These are phyloP conservation scores for Sphaerophoria taeniata DNA, from an alignment of 2,888 invertebrate genomes.

Conservation along the genomic window DNA sequence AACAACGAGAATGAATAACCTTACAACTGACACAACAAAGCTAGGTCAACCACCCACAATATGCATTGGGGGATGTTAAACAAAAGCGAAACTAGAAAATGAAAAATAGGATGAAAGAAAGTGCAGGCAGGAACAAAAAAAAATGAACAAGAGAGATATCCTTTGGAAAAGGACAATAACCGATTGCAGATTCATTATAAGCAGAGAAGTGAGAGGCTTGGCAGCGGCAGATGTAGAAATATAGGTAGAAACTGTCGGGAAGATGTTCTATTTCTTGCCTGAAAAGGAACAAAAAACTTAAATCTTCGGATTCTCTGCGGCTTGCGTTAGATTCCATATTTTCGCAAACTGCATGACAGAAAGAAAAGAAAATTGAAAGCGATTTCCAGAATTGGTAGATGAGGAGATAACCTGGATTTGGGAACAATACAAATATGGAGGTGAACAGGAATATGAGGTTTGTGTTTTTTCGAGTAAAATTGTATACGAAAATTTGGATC, in stretches of 20 bases:
- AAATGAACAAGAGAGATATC: conserved; percentile 13
- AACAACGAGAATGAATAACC: conserved; percentile 50
- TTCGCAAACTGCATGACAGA: too few relatives aligned
- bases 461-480: too few relatives aligned
- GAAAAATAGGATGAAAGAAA: conserved; percentile 22
- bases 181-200: conserved; percentile 64
- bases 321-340: conserved; percentile 38
- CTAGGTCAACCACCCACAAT: conserved; percentile 71
- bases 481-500: too few relatives aligned
- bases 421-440: not conserved
- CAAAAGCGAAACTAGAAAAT: conserved; percentile 52
- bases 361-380: not conserved
- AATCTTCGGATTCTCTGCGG: conserved; percentile 49
- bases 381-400: not conserved
- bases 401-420: conserved; percentile 21
- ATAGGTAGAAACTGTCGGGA: conserved; percentile 18
- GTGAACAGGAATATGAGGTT: conserved; percentile 9
- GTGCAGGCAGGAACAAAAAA: not conserved
- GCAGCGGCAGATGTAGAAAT: not conserved
- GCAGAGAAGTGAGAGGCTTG: not conserved
- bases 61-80: conserved; percentile 52
- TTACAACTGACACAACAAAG: conserved; percentile 66
- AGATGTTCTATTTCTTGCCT: conserved; percentile 44
- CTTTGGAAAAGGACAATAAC: conserved; percentile 67
- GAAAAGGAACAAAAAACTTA: conserved; percentile 22